A percentile compares a stretch with the other conserved stretches of the same genome.
Conservation (phyloP, 37 sponge, comb jelly and placozoan genomes). For the Haliclona indistincta region DNA sequence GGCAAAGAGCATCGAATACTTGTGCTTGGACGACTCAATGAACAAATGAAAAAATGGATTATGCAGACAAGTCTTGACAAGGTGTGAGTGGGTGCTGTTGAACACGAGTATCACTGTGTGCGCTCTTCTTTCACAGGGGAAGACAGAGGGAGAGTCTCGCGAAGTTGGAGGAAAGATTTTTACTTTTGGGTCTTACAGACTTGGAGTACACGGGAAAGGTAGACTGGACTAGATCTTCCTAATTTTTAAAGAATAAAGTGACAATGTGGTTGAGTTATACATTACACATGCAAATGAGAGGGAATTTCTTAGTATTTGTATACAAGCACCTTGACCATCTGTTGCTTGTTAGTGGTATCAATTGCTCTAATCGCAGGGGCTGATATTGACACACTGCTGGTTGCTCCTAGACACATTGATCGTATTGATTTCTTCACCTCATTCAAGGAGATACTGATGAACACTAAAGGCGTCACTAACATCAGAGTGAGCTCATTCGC, state of each 20-base stretch:
- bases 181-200: conserved; percentile 98
- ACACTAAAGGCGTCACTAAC: conserved; percentile 73
- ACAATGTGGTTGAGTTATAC: neutral
- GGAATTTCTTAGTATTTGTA: neutral
- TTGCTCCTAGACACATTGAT: conserved; percentile 94
- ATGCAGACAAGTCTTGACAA: conserved; percentile 73
- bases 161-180: conserved; percentile 95
- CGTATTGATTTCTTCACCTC: conserved; percentile 89
- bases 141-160: conserved; percentile 77
- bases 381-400: conserved; percentile 97
- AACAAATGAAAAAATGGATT: conserved; percentile 86
- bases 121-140: conserved; percentile 57
- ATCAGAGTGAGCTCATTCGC: conserved; percentile 57
- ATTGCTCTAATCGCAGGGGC: conserved; percentile 66
- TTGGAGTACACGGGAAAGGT: conserved; percentile 99
- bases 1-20: conserved; percentile 77
- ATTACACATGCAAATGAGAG: conserved; percentile 5
- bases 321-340: neutral
- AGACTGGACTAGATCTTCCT: neutral
- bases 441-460: conserved; percentile 67
- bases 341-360: neutral
- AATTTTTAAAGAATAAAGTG: neutral
- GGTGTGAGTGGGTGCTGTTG: conserved; percentile 26
- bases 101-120: conserved; percentile 5
- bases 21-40: conserved; percentile 80